Evolutionary conservation across 1,140 invertebrate genomes (phyloP).

Genomic region (Mizuhopecten yessoensis): DNA sequence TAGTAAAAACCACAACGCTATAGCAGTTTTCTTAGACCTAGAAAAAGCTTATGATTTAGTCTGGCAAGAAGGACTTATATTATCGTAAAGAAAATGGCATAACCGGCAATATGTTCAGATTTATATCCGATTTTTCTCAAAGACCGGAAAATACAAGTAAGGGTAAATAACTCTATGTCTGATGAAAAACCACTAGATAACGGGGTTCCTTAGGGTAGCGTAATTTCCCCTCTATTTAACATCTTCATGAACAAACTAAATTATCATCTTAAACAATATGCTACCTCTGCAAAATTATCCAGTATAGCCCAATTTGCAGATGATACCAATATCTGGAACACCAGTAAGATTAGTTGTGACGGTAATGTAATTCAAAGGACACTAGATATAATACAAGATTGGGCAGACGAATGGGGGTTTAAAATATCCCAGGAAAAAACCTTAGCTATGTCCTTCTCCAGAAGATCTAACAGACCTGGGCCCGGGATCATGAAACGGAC

Average conservation of each 20-base stretch:
- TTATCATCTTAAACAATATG: too few relatives aligned
- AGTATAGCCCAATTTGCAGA: constrained; percentile 36
- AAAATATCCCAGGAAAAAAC: too few relatives aligned
- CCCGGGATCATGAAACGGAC: too few relatives aligned
- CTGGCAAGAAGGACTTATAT: neutral
- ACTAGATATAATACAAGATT: too few relatives aligned
- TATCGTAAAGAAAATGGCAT: neutral
- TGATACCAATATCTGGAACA: constrained; percentile 33
- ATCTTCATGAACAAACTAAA: constrained; percentile 42
- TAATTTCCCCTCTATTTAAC: constrained; percentile 33
- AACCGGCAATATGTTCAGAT: neutral
- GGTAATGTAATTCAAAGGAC: too few relatives aligned
- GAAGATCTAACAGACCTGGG: too few relatives aligned
- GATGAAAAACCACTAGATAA: neutral
- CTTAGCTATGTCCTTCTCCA: too few relatives aligned
- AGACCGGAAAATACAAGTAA: constrained; percentile 44
- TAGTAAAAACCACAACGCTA: neutral
- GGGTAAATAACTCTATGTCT: neutral
- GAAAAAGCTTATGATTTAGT: too few relatives aligned
- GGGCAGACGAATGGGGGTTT: too few relatives aligned
- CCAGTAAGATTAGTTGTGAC: neutral
- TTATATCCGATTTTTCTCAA: constrained; percentile 5
- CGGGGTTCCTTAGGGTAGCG: too few relatives aligned
- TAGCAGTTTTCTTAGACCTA: neutral
- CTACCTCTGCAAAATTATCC: neutral